These are phyloP conservation scores for Arenaria interpres DNA, from an alignment of 2,113 vertebrate genomes.

Conservation along the genomic window DNA sequence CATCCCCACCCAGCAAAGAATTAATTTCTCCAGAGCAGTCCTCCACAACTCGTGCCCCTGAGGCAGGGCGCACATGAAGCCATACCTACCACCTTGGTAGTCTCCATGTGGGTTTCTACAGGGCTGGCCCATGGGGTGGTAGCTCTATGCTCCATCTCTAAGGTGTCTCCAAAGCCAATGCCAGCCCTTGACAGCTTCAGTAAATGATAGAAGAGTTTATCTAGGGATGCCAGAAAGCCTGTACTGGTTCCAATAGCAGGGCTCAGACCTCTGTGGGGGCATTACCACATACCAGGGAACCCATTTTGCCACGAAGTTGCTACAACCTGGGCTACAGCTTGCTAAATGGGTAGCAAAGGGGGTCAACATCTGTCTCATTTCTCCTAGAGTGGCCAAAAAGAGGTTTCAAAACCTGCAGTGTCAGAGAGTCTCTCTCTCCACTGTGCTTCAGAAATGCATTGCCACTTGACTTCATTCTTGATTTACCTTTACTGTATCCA, in stretches of 20 bases:
- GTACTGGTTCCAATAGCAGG: not conserved
- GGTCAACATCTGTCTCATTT: not conserved
- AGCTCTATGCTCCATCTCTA: not conserved
- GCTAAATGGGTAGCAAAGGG: not conserved
- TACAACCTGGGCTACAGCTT: not conserved
- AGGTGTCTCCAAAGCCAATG: not conserved
- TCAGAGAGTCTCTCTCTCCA: not conserved
- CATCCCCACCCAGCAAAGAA: not conserved
- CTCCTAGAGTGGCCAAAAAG: not conserved
- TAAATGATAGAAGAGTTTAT: not conserved
- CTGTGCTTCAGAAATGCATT: not conserved
- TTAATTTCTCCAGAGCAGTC: not conserved
- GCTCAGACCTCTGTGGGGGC: not conserved
- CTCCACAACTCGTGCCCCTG: rapidly evolving
- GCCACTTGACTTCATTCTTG: not conserved
- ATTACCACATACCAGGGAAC: not conserved
- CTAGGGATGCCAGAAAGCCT: not conserved
- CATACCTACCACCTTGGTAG: not conserved
- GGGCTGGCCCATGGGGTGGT: not conserved
- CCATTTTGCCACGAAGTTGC: not conserved
- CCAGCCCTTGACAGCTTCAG: not conserved
- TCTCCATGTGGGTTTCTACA: not conserved
- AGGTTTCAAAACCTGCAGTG: not conserved
- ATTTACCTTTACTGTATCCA: not conserved
- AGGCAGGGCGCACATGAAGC: not conserved